Percentiles rank a stretch among this genome's conserved stretches.
Evolutionary conservation across 2,888 invertebrate species (phyloP).

Genomic region (Eupithecia pulchellata): DNA sequence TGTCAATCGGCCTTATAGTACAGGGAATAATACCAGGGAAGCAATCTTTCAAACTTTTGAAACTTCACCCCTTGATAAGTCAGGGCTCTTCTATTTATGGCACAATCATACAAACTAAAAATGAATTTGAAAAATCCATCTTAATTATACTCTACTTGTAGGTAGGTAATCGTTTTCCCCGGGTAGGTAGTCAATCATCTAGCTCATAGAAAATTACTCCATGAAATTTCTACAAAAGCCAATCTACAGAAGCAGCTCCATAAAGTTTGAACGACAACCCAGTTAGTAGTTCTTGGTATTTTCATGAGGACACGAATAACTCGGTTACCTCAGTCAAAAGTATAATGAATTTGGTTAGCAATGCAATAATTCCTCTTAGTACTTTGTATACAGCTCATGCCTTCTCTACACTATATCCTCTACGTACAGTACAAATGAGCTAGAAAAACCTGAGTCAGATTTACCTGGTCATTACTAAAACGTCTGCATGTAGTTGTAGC

Average conservation of each 20-base stretch:
- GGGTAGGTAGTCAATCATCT: neutral
- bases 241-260: conserved; percentile 10
- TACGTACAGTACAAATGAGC: no score
- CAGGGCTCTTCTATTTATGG: neutral
- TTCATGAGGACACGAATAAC: conserved; percentile 21
- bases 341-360: conserved; percentile 39
- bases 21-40: no score
- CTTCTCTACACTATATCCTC: neutral
- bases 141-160: neutral
- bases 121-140: neutral
- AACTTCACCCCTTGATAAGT: neutral
- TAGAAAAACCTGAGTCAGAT: no score
- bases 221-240: conserved; percentile 6
- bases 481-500: no score
- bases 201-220: neutral
- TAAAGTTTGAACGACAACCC: neutral
- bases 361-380: neutral
- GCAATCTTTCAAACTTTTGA: no score
- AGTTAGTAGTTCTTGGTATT: neutral
- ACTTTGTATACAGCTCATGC: neutral
- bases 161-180: neutral
- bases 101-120: neutral
- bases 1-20: no score
- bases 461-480: no score
- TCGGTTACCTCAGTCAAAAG: conserved; percentile 31